These are phyloP conservation scores for Pelochelys cantorii DNA, from an alignment of 2,797 vertebrate species.

Conservation along the genomic window DNA sequence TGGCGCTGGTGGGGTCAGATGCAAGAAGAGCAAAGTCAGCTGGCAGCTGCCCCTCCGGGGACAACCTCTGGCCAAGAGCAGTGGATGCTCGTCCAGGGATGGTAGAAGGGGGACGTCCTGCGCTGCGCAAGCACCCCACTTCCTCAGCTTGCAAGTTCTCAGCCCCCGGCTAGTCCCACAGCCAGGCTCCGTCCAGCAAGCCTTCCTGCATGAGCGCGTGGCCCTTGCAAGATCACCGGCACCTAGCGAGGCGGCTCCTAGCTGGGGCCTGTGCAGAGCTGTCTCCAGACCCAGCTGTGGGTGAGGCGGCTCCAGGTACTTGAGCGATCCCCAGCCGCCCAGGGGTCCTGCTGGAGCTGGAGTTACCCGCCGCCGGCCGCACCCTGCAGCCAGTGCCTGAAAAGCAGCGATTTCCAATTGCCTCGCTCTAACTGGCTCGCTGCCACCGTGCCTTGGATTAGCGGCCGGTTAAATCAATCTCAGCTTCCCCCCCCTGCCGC, in stretches of 20 bases:
- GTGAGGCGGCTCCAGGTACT: background rate
- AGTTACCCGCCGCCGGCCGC: background rate
- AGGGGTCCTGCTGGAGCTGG: background rate
- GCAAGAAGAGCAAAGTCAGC: too few relatives aligned
- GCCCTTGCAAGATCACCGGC: too few relatives aligned
- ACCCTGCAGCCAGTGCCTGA: background rate
- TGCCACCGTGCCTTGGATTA: background rate
- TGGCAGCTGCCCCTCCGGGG: too few relatives aligned
- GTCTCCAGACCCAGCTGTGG: background rate
- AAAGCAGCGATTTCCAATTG: background rate
- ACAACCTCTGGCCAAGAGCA: too few relatives aligned
- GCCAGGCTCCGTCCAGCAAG: too few relatives aligned
- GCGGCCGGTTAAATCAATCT: background rate
- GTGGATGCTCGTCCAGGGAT: too few relatives aligned
- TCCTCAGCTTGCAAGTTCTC: too few relatives aligned
- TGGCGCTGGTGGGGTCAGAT: too few relatives aligned
- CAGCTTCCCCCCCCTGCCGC: background rate
- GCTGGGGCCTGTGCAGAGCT: background rate
- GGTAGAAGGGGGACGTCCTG: too few relatives aligned
- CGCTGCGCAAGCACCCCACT: too few relatives aligned
- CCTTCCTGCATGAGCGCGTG: too few relatives aligned
- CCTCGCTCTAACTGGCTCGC: background rate
- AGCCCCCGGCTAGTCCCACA: too few relatives aligned
- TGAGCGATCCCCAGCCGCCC: background rate
- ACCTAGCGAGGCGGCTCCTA: background rate